phyloP scores from a whole-genome alignment of 2,888 invertebrate genomes.

The Cremastobaeus sp. region DNA sequence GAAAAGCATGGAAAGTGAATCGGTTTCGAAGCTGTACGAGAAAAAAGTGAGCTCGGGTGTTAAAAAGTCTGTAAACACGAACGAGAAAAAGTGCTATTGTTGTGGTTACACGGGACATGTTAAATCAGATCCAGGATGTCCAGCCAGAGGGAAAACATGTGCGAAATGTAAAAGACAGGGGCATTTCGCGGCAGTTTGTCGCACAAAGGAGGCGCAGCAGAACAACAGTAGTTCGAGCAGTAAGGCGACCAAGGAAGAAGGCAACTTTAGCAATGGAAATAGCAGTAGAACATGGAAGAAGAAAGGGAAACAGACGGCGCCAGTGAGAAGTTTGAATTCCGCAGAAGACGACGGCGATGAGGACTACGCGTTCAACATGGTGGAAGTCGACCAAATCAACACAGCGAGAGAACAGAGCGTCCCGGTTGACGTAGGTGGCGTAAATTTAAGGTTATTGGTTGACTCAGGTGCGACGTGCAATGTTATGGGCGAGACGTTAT shows the following conservation, averaged over 20 bases:
- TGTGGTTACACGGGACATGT: slow-evolving; percentile 21
- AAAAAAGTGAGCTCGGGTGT: too few species aligned
- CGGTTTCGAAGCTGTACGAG: not conserved
- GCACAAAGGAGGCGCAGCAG: not conserved
- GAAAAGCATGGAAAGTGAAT: slow-evolving; percentile 10
- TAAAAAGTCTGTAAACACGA: not conserved
- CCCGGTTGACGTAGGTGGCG: not conserved
- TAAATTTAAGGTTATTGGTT: not conserved
- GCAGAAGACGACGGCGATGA: too few species aligned
- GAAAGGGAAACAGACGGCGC: too few species aligned
- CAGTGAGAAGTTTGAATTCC: too few species aligned
- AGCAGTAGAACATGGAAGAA: too few species aligned
- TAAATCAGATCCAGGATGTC: slow-evolving; percentile 49
- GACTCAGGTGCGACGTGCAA: not conserved
- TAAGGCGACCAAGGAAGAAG: too few species aligned
- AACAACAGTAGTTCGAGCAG: not conserved
- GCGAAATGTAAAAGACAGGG: slow-evolving; percentile 58
- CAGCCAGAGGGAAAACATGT: slow-evolving; percentile 62
- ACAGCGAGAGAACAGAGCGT: not conserved
- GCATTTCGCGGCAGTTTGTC: slow-evolving; percentile 58
- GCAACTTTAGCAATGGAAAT: too few species aligned
- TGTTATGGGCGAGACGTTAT: not conserved
- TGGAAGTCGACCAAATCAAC: not conserved
- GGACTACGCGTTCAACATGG: not conserved
- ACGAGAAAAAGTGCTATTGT: slow-evolving; percentile 6